These are phyloP conservation scores for Syngnathoides biaculeatus DNA, from an alignment of 2,113 vertebrate genomes.

Conservation along the genomic window DNA sequence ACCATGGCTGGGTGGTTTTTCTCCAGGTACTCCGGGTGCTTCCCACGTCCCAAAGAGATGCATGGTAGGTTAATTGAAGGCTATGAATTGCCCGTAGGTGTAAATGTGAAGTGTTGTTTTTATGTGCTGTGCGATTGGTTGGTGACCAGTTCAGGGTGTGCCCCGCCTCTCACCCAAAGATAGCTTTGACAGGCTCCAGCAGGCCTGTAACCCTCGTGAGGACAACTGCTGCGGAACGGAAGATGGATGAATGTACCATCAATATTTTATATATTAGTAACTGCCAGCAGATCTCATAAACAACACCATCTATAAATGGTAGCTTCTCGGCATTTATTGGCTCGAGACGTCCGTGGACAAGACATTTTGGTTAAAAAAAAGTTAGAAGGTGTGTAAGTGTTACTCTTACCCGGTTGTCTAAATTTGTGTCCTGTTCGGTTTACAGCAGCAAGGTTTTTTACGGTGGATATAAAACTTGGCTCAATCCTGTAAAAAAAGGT, in stretches of 20 bases:
- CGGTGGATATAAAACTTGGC: not conserved
- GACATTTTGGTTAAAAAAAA: not conserved
- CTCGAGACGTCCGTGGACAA: not conserved
- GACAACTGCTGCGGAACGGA: no score
- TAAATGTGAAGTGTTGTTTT: no score
- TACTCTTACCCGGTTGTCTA: not conserved
- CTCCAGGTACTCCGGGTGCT: no score
- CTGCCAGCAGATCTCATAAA: not conserved
- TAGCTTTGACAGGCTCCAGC: no score
- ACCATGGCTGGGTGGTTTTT: no score
- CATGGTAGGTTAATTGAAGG: no score
- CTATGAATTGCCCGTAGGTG: no score
- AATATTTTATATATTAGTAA: not conserved
- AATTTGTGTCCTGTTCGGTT: constrained; percentile 7
- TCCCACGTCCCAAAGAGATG: no score
- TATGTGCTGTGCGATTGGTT: no score
- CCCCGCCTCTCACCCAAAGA: no score
- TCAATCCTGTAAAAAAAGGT: not conserved
- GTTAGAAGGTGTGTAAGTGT: not conserved
- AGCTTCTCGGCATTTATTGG: not conserved
- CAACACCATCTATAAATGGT: not conserved
- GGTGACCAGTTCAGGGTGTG: no score
- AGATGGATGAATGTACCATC: not conserved
- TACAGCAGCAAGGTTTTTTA: constrained; percentile 10
- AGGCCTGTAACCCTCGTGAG: no score